Evolutionary conservation across 2,113 vertebrate genomes (phyloP), one percentile per base, ranked within the genome.

Genomic region (Otis tarda): DNA sequence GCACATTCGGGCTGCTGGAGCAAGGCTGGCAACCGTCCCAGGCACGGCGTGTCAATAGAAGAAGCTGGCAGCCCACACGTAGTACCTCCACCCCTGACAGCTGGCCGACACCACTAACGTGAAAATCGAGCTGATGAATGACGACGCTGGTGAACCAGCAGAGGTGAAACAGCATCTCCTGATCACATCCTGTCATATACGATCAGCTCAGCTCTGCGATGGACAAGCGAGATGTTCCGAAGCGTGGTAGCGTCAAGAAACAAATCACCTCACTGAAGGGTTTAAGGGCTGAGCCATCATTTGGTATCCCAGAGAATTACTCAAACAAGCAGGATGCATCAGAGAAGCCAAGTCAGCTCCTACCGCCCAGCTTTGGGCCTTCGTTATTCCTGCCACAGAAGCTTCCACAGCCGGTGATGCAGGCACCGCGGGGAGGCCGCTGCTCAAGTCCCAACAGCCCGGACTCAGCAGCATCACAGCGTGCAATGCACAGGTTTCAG

Each of bases 391-490:
- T 3, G 1, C 59, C 0, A 0, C 14, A 22, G 64, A 21, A 49
- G 75, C 47, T 2, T 1, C 0, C 0, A 4, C 4, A 24, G 53
- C 20, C 1, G 0, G 21, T 33, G 50, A 31, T 10, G 3, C 1
- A 19, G 35, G 18, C 15, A 25, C 35, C 4, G 7, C 24, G 2
- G 53, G 12, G 35, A 43, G 25, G 50, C 9, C 3, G 14, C 67
- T 23, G 71, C 69, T 53, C 33, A 7, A 14, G 35, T 7, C 43
- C 73, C 53, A 9, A 2, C 7, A 4, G 70, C 65, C 16, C 0
- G 0, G 35, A 4, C 19, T 0, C 6, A 1, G 81, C 74, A 19
- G 56, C 79, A 55, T 6, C 30, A 12, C 65, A 39, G 39, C 0
- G 3, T 33, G n/a, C 50, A 35, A 22, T 15, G 3, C 56, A 2